Evolutionary conservation across 2,113 vertebrate species (phyloP), one percentile per base, ranked within the genome.

Genomic region (Trogon melanurus): DNA sequence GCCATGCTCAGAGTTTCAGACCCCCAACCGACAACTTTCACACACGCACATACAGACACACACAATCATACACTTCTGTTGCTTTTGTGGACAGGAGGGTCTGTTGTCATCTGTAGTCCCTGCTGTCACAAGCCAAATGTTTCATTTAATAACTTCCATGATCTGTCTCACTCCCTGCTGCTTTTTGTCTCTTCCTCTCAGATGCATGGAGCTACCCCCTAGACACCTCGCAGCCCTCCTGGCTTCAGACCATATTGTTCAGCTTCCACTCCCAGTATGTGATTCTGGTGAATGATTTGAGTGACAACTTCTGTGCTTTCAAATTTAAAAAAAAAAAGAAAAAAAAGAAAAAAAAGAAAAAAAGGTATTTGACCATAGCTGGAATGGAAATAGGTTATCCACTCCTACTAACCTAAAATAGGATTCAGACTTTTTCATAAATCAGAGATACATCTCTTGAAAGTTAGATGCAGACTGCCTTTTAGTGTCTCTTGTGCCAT

Each of bases 1-100:
- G 78, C 61, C 22, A 13, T 29, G 29, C 48, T 94, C 36, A 58
- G 41, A 50, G 41, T 47, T 53, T 74, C 56, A 67, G 54, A 25
- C 23, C 18, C 44, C 18, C 34, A 30, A 9, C 10, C 44, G 88
- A 57, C 50, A 82, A 54, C 32, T 11, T 50, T 61, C 45, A 64
- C 0, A 0, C 51, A 18, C 29, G 23, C 3, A 2, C 10, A 47
- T 11, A n/a, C 6, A n/a, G 6, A 51, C 5, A 8, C 34, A 38
- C 17, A 25, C 26, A 11, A 6, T 17, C 0, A 0, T 60, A 32
- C 22, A 41, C 50, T 53, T 4, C 32, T 58, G 41, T 78, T 87
- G 67, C 70, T 50, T 89, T 70, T 85, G 56, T 61, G 48, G 38
- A 64, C 44, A 75, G 34, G 53, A 91, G 34, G 34, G 41, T 51